These are phyloP conservation scores for Thrips palmi DNA, from an alignment of 1,140 invertebrate genomes.

Conservation along the genomic window DNA sequence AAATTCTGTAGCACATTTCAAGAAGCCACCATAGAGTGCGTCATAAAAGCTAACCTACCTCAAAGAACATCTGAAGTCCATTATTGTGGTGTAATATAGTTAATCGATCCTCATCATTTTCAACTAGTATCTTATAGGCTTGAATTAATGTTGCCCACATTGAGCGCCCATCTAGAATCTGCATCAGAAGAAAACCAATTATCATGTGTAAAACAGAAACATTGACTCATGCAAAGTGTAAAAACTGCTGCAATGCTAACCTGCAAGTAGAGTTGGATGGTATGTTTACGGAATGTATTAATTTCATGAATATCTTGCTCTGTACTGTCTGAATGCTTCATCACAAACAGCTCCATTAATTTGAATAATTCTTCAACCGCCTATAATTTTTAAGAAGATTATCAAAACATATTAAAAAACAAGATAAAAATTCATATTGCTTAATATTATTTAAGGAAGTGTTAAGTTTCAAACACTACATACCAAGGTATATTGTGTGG, in stretches of 20 bases:
- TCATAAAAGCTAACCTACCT: conserved; percentile 31
- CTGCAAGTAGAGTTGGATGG: conserved; percentile 62
- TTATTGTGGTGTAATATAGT: conserved; percentile 77
- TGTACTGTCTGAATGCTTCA: conserved; percentile 50
- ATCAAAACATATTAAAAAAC: conserved; percentile 4
- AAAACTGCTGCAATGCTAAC: conserved; percentile 21
- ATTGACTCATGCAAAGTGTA: neutral
- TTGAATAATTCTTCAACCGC: conserved; percentile 83
- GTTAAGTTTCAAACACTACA: conserved; percentile 17
- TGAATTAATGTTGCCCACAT: conserved; percentile 80
- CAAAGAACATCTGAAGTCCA: conserved; percentile 71
- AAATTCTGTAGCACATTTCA: conserved; percentile 5
- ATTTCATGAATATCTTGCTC: conserved; percentile 67
- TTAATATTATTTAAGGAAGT: conserved; percentile 7
- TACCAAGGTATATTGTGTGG: conserved; percentile 72
- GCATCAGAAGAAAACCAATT: conserved; percentile 17
- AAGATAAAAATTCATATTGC: neutral
- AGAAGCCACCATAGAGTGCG: conserved; percentile 9
- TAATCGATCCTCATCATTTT: conserved; percentile 72
- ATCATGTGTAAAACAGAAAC: conserved; percentile 9
- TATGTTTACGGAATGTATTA: conserved; percentile 59
- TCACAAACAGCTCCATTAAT: conserved; percentile 67
- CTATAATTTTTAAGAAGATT: conserved; percentile 21
- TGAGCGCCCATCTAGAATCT: conserved; percentile 61
- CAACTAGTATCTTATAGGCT: conserved; percentile 68